Base-by-base conservation (phyloP, 2,797 vertebrate genomes). In the Arnoldichthys spilopterus region DNA sequence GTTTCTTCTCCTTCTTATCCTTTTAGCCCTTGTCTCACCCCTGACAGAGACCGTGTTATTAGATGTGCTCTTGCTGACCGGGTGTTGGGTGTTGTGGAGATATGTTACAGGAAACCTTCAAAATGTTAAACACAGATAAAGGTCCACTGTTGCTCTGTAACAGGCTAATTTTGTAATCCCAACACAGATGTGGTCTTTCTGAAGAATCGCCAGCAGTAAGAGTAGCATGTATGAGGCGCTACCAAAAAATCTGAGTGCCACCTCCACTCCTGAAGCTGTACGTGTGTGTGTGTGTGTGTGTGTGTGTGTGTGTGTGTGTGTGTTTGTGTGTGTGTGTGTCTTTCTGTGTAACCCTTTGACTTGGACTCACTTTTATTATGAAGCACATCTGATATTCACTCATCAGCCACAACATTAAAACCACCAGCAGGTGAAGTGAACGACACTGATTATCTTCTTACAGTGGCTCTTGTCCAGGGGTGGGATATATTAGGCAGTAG, bases 31-130 rank as follows among this genome's bases (percentile, higher is more conserved):
- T 69, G 26, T 54, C 47, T 69, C 45, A 32, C 72, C 67, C 63
- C 64, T 22, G 56, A 40, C 30, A 51, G 18, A 54, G 59, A 63
- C 47, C 12, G 56, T 15, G 51, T 70, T 74, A 62, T 75, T 75
- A 70, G 56, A 24, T 80, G 6, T 70, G 64, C 32, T 75, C 58
- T 66, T 75, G 64, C 72, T 63, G 56, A 43, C 43, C 61, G 54
- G n/a, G n/a, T n/a, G n/a, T 61, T 74, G 72, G 40, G 47, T 61
- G 64, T 51, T 74, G 34, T 40, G 71, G 16, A 30, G n/a, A 72
- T 45, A 45, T 34, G 51, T 68, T 47, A 34, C 7, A 40, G 64
- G 56, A 37, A 30, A 68, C 30, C 54, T 75, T 30, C 28, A 80
- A 80, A 37, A 75, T 54, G 34, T 54, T 70, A 30, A 59, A 51